phyloP scores from a whole-genome alignment of 1,140 invertebrate species.

The Calliopsis andreniformis region DNA sequence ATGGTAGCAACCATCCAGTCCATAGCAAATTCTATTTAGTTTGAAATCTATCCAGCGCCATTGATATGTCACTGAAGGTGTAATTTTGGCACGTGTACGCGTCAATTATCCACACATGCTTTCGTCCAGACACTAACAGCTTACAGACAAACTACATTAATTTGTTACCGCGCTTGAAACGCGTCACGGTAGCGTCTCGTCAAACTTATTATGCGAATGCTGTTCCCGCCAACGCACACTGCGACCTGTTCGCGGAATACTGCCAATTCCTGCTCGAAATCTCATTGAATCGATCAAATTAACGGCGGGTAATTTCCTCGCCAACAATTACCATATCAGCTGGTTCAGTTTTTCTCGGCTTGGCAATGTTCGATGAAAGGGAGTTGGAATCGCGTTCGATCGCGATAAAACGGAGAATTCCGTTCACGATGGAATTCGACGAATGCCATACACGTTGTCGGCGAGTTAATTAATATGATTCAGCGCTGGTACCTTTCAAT shows the following conservation, averaged over 20 bases:
- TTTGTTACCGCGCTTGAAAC: slow-evolving; percentile 7
- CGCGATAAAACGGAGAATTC: background rate
- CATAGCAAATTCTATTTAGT: no score
- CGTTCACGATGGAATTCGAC: background rate
- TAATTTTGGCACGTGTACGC: no score
- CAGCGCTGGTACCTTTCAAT: background rate
- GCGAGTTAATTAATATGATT: slow-evolving; percentile 12
- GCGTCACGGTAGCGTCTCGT: background rate
- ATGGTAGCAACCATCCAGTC: no score
- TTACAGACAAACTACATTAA: no score
- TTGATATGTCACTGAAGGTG: no score
- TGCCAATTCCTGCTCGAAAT: slow-evolving; percentile 28
- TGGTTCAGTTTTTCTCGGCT: slow-evolving; percentile 15
- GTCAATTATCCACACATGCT: no score
- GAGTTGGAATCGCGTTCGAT: background rate
- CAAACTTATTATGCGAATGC: background rate
- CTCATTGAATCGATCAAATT: slow-evolving; percentile 31
- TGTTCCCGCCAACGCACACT: background rate
- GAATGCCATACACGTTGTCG: background rate
- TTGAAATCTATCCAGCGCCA: no score
- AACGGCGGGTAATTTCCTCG: slow-evolving; percentile 8
- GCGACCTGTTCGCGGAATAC: slow-evolving; percentile 5
- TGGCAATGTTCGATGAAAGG: background rate
- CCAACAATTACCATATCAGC: background rate
- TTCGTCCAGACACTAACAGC: no score